phyloP scores from a whole-genome alignment of 2,113 vertebrate genomes.

The Stercorarius parasiticus region DNA sequence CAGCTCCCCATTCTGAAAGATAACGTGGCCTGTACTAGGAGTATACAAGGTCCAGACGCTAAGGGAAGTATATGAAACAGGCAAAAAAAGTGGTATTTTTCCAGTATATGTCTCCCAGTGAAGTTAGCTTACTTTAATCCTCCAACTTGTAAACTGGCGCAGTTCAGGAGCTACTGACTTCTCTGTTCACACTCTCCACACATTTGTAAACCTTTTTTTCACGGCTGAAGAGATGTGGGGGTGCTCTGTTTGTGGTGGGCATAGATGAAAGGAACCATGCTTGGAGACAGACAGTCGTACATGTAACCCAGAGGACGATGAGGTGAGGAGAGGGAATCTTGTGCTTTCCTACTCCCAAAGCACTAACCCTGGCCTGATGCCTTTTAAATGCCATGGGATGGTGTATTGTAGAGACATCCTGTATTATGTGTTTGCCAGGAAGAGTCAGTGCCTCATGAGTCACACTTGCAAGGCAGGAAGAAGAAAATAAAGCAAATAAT shows the following conservation, averaged over 20 bases:
- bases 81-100: not conserved
- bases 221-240: not conserved
- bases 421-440: not conserved
- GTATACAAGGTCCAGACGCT: not conserved
- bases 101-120: not conserved
- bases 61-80: not conserved
- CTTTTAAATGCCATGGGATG: not conserved
- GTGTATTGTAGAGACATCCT: not conserved
- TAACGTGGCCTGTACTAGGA: not conserved
- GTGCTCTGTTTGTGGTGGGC: not conserved
- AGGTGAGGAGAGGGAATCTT: not conserved
- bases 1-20: not conserved
- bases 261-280: not conserved
- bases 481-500: slow-evolving; percentile 1
- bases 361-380: not conserved
- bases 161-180: not conserved
- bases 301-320: not conserved
- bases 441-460: not conserved
- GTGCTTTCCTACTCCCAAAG: not conserved
- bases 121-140: not conserved
- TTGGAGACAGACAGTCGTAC: not conserved
- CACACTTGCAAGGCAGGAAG: not conserved
- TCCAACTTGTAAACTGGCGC: not conserved
- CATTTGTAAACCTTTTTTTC: not conserved
- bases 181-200: not conserved